These are phyloP conservation scores for Argyresthia goedartella DNA, from an alignment of 2,888 invertebrate species.

Conservation along the genomic window DNA sequence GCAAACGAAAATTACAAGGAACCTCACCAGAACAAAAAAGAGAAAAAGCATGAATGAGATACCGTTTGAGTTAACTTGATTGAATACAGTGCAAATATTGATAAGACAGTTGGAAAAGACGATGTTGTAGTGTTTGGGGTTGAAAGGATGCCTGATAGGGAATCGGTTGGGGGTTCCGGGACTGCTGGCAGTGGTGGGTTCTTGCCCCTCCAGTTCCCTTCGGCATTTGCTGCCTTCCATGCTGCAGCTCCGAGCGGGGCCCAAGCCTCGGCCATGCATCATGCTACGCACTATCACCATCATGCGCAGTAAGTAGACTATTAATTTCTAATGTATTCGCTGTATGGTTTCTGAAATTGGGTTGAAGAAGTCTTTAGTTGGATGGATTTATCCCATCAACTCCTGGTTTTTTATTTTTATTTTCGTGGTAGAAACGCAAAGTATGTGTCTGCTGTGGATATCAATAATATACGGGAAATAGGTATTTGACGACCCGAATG, in stretches of 20 bases:
- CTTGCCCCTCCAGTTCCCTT: constrained; percentile 69
- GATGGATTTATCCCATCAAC: too few species aligned
- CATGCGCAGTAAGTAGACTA: constrained; percentile 57
- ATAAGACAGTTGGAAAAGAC: constrained; percentile 8
- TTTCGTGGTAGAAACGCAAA: too few species aligned
- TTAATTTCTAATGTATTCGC: too few species aligned
- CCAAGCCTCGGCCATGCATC: constrained; percentile 70
- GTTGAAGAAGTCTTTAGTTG: too few species aligned
- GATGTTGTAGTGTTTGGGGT: constrained; percentile 40
- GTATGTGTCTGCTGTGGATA: too few species aligned
- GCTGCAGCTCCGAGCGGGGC: constrained; percentile 73
- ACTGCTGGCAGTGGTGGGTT: constrained; percentile 69
- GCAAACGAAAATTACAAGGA: background rate
- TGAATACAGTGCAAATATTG: constrained; percentile 10
- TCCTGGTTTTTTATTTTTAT: too few species aligned
- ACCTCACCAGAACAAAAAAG: constrained; percentile 3
- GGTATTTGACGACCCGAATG: too few species aligned
- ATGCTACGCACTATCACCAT: constrained; percentile 65
- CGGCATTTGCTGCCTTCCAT: constrained; percentile 73
- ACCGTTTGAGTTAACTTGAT: constrained; percentile 55
- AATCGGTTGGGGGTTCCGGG: constrained; percentile 66
- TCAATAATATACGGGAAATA: too few species aligned
- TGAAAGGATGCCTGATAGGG: constrained; percentile 67
- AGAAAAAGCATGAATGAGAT: constrained; percentile 25
- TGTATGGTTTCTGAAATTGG: too few species aligned